A percentile compares a stretch with the other conserved stretches of the same genome.
phyloP scores from a whole-genome alignment of 30 jellyfish, hydroid and myxozoan species.

The Aurelia sp. region DNA sequence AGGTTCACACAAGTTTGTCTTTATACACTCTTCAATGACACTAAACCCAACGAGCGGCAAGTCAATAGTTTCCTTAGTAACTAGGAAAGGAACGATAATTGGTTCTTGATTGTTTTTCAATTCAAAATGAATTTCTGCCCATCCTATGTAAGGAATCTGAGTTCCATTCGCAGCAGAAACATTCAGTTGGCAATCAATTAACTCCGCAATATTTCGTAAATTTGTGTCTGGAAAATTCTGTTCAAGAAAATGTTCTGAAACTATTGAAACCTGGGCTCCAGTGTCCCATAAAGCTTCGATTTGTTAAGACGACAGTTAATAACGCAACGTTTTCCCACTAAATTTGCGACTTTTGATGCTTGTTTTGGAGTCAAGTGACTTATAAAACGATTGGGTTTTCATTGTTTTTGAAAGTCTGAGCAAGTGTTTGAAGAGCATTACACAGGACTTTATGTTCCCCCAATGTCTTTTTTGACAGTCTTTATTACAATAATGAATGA shows the following conservation, averaged over 20 bases:
- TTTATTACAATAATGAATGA: conserved; percentile 34
- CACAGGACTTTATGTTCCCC: conserved; percentile 22
- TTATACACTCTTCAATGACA: conserved; percentile 4
- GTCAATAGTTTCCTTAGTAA: conserved; percentile 8
- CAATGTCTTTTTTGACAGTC: conserved; percentile 44
- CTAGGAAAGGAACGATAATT: conserved; percentile 12
- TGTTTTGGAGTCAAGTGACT: conserved; percentile 52
- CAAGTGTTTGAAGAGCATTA: conserved; percentile 33
- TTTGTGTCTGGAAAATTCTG: conserved; percentile 32
- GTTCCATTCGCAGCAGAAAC: conserved; percentile 17
- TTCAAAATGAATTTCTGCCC: conserved; percentile 4
- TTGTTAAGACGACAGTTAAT: conserved; percentile 8
- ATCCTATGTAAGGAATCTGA: conserved; percentile 15
- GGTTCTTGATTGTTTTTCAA: conserved; percentile 2
- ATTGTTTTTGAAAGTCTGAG: conserved; percentile 13
- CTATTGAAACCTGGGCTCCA: conserved; percentile 61
- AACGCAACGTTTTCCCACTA: conserved; percentile 44
- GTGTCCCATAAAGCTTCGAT: conserved; percentile 51
- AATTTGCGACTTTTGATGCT: conserved; percentile 34
- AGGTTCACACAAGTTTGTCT: background rate
- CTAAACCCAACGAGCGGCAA: conserved; percentile 14
- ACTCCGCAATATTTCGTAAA: conserved; percentile 20
- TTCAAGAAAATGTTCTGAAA: conserved; percentile 28
- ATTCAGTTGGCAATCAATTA: conserved; percentile 9
- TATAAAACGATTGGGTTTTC: conserved; percentile 16